These are phyloP conservation scores for Astreopora myriophthalma DNA, from an alignment of 64 coral and sea anemone species.

Conservation along the genomic window DNA sequence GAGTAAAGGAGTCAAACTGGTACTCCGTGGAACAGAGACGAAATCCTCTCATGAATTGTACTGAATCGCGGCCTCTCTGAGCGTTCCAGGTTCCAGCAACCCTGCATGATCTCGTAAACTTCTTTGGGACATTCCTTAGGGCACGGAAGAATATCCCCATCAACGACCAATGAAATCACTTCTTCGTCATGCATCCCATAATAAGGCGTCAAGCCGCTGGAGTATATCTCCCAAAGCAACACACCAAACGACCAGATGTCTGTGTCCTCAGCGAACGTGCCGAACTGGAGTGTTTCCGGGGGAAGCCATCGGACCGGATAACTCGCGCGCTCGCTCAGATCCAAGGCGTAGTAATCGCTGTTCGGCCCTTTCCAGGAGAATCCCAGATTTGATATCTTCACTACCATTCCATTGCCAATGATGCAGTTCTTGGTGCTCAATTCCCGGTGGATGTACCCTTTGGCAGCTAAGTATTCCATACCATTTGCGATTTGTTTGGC, in stretches of 20 bases:
- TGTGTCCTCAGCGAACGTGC: constrained; percentile 70
- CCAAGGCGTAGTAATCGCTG: constrained; percentile 70
- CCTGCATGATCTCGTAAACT: constrained; percentile 89
- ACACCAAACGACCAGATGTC: constrained; percentile 99
- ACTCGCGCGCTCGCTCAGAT: constrained; percentile 38
- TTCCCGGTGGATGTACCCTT: constrained; percentile 81
- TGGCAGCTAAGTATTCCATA: constrained; percentile 83
- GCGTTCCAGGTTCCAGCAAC: constrained; percentile 81
- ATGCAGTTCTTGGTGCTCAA: constrained; percentile 89
- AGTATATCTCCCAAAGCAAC: constrained; percentile 94
- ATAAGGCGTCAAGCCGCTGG: constrained; percentile 88
- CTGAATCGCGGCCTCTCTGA: constrained; percentile 78
- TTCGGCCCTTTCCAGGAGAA: constrained; percentile 72
- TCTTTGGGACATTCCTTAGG: constrained; percentile 91
- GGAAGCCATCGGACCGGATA: constrained; percentile 96
- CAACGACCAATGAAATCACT: constrained; percentile 83
- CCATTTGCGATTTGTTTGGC: constrained; percentile 91
- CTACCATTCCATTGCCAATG: constrained; percentile 70
- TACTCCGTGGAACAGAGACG: constrained; percentile 71
- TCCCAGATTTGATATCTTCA: constrained; percentile 87
- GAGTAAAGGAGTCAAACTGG: no score
- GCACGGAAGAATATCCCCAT: constrained; percentile 81
- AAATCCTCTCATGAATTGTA: constrained; percentile 66
- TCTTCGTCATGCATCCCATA: constrained; percentile 96
- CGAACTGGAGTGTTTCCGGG: constrained; percentile 78